Evolutionary conservation across 2,797 vertebrate genomes (phyloP), one percentile per base, ranked within the genome.

Genomic region (Setipinna tenuifilis): DNA sequence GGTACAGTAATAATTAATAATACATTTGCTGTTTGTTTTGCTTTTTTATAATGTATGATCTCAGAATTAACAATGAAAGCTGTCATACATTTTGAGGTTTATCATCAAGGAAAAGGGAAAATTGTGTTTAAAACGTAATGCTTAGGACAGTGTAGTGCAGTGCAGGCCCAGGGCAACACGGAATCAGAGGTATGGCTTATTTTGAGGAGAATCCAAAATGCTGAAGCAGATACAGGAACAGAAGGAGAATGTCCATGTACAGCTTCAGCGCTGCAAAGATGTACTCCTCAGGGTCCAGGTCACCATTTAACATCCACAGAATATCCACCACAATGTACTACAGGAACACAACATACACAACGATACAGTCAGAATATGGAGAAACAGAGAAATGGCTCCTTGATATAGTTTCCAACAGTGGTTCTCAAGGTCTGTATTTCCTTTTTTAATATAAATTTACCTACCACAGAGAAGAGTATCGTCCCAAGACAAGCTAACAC

Each of bases 281-380:
- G 6, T 97, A 97, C 84, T 98, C 96, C 89, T 98, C 96, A 0
- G 96, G 95, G 90, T 90, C 93, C 86, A 97, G 28, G 65, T 95
- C 96, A 62, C 93, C 94, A 31, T 96, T 96, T 35, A 97, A 86
- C 85, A 95, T 96, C 23, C 96, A 91, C 92, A 96, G 95, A 11
- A 96, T 96, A 78, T 96, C 96, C 86, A 96, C 90, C 88, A 97
- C 96, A 93, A 97, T 85, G 91, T 97, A 98, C 96, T 97, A 91
- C 75, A 75, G 89, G 35, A 54, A 54, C 7, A 54, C 7, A 48
- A 48, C 46, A 48, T 48, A 54, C 86, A 91, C 89, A 86, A 86
- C 11, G 46, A 80, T 75, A 48, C 21, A 35, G 23, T 28, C 61
- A 84, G 50, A 62, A 3, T 31, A n/a, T 62, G 12, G 50, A 10